Evolutionary conservation across 2,888 invertebrate species (phyloP).

Genomic region (Neria commutata): DNA sequence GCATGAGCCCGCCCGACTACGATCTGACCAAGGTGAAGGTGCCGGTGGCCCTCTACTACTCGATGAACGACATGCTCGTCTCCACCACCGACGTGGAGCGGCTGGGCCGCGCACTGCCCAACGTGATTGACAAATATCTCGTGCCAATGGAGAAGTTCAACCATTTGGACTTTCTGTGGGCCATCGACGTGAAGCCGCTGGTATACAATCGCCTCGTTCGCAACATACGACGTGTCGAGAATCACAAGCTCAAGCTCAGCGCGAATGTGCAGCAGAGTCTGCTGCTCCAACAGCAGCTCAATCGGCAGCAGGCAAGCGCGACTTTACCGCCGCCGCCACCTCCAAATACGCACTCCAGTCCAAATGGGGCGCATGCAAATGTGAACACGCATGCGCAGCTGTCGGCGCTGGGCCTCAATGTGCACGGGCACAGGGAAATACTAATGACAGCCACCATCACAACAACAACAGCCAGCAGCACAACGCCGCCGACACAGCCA

Average conservation of each 20-base stretch:
- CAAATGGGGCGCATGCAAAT: neutral
- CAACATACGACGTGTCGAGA: constrained; percentile 57
- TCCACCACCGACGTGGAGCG: constrained; percentile 66
- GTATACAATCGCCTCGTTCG: constrained; percentile 62
- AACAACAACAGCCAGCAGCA: constrained; percentile 2
- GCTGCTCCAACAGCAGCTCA: constrained; percentile 41
- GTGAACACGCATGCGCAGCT: constrained; percentile 3
- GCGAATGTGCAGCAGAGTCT: constrained; percentile 42
- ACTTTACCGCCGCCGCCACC: constrained; percentile 9
- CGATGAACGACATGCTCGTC: constrained; percentile 71
- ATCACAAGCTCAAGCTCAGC: constrained; percentile 49
- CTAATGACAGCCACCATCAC: neutral
- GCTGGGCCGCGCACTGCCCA: constrained; percentile 64
- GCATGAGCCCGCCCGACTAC: constrained; percentile 64
- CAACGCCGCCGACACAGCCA: too few relatives aligned
- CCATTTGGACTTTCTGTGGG: constrained; percentile 68
- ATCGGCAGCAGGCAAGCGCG: constrained; percentile 11
- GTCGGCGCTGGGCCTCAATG: too few relatives aligned
- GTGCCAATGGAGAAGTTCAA: constrained; percentile 66
- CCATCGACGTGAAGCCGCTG: constrained; percentile 63
- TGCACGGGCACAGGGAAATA: too few relatives aligned
- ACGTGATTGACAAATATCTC: constrained; percentile 65
- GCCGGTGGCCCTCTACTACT: constrained; percentile 67
- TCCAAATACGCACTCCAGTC: neutral
- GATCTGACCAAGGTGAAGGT: constrained; percentile 64